Evolutionary conservation across 2,113 vertebrate species (phyloP).

Genomic region (Choloepus hoffmanni): DNA sequence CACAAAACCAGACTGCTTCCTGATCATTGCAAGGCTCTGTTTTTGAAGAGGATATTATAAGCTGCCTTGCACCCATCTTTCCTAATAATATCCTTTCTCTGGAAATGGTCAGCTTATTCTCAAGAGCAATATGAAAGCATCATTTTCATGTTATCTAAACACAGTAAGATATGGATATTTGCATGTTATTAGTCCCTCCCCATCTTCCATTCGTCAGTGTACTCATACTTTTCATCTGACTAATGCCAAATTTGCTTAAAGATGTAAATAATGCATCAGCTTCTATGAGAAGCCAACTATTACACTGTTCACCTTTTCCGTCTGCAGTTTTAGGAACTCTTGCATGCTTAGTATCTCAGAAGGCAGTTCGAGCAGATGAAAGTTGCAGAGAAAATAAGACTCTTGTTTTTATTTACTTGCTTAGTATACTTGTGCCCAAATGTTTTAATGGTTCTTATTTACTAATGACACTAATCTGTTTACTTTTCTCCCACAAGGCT

Average conservation of each 20-base stretch:
- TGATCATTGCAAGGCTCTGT: background rate
- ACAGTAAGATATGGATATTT: background rate
- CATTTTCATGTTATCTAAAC: background rate
- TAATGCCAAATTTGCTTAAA: conserved; percentile 8
- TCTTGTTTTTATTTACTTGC: conserved; percentile 1
- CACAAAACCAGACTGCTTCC: background rate
- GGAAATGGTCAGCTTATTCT: conserved; percentile 19
- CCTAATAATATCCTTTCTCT: background rate
- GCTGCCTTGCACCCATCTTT: background rate
- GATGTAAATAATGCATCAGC: background rate
- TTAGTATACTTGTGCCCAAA: background rate
- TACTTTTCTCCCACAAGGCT: background rate
- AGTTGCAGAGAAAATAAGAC: background rate
- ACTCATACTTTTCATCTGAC: background rate
- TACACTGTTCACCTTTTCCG: background rate
- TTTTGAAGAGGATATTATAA: conserved; percentile 23
- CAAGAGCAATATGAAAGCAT: background rate
- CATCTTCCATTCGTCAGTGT: background rate
- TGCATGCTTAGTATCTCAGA: background rate
- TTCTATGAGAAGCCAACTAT: background rate
- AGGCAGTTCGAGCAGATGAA: background rate
- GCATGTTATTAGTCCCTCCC: background rate
- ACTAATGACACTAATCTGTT: background rate
- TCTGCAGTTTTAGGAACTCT: background rate
- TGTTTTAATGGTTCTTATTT: background rate